These are phyloP conservation scores for Lypha dubia DNA, from an alignment of 2,888 invertebrate species.

Conservation along the genomic window DNA sequence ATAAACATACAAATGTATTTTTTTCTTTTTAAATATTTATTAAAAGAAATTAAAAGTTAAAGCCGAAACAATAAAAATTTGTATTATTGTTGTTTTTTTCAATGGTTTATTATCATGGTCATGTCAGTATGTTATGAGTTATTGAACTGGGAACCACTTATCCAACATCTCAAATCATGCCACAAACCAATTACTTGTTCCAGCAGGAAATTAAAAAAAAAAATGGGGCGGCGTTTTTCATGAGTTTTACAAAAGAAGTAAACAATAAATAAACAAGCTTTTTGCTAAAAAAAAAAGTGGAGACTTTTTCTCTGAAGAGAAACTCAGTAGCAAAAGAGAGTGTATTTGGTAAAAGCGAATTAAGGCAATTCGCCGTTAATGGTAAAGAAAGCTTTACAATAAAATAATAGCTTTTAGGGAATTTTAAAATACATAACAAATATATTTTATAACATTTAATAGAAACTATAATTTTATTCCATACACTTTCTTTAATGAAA, in stretches of 20 bases:
- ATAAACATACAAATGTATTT: no score
- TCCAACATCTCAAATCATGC: not conserved
- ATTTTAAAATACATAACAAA: not conserved
- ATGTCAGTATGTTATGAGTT: slow-evolving; percentile 29
- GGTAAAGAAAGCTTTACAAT: slow-evolving; percentile 44
- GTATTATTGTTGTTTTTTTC: not conserved
- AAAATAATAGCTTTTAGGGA: slow-evolving; percentile 24
- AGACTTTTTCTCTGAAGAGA: slow-evolving; percentile 57
- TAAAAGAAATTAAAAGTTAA: slow-evolving; percentile 48
- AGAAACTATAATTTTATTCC: no score
- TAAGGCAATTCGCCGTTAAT: slow-evolving; percentile 34
- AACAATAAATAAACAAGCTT: slow-evolving; percentile 44
- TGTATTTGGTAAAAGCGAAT: not conserved
- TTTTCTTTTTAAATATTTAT: slow-evolving; percentile 8
- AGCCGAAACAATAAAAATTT: slow-evolving; percentile 24
- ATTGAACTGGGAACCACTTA: slow-evolving; percentile 9
- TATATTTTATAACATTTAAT: not conserved
- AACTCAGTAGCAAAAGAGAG: not conserved
- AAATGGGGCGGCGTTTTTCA: slow-evolving; percentile 26
- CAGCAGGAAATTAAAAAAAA: slow-evolving; percentile 14
- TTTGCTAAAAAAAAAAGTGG: slow-evolving; percentile 33
- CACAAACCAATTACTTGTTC: not conserved
- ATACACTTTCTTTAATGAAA: no score
- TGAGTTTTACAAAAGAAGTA: slow-evolving; percentile 11
- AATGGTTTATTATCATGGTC: slow-evolving; percentile 21